These are phyloP conservation scores for Callithrix jacchus DNA, from an alignment of 2,113 vertebrate species.

Conservation along the genomic window DNA sequence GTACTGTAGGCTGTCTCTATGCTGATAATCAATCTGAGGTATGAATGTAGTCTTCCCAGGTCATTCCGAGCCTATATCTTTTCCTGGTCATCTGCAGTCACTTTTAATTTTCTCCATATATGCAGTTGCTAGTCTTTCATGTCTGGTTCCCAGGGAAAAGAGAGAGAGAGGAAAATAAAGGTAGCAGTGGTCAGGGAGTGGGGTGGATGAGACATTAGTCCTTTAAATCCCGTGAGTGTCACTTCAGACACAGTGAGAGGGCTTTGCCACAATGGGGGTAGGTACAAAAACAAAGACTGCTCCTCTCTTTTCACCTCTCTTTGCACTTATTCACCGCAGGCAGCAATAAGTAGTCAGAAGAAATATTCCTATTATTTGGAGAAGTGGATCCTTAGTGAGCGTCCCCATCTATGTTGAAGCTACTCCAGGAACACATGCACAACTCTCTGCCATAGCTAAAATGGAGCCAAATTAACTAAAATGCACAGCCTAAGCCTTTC, in stretches of 20 bases:
- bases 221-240: not conserved
- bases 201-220: rapidly evolving
- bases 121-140: not conserved
- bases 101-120: not conserved
- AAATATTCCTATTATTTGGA: no score
- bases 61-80: not conserved
- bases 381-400: not conserved
- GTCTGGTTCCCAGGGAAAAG: no score
- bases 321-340: no score
- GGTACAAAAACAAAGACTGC: no score
- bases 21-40: not conserved
- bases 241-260: not conserved
- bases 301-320: no score
- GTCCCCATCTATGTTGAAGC: not conserved
- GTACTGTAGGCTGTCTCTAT: not conserved
- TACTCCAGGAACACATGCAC: not conserved
- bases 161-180: no score
- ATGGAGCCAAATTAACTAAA: not conserved
- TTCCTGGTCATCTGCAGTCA: no score
- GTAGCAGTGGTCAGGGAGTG: no score
- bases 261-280: no score
- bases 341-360: not conserved
- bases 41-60: not conserved
- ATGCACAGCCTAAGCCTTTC: not conserved
- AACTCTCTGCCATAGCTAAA: not conserved